Conservation (phyloP, 2,113 vertebrate genomes). For the Anguilla rostrata region DNA sequence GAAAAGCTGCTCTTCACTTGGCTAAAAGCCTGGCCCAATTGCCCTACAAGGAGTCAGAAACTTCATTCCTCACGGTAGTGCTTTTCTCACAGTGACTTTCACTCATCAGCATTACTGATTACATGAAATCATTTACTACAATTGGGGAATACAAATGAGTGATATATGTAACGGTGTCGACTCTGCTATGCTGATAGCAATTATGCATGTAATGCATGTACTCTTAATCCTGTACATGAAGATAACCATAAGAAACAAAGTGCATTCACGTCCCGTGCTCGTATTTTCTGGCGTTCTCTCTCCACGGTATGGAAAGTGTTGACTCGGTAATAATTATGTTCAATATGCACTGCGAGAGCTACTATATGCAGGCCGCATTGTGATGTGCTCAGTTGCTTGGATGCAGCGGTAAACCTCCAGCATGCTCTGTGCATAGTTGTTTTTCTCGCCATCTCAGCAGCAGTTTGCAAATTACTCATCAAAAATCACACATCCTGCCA, state of each 20-base stretch:
- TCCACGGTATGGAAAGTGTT: neutral
- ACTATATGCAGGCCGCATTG: neutral
- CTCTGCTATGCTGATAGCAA: neutral
- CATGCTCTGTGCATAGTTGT: neutral
- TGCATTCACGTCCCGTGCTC: neutral
- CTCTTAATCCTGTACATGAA: neutral
- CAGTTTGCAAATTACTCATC: neutral
- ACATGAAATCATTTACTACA: neutral
- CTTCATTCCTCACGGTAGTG: neutral
- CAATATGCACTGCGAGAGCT: neutral
- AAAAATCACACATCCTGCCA: neutral
- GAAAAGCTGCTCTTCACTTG: neutral
- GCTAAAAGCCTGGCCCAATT: neutral
- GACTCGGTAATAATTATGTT: neutral
- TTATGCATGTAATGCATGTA: neutral
- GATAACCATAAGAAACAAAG: neutral
- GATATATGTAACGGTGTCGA: neutral
- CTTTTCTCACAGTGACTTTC: neutral
- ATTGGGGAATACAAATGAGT: neutral
- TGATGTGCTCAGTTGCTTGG: neutral
- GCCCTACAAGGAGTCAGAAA: slow-evolving; percentile 14
- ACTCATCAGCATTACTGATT: neutral
- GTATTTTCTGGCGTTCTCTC: neutral
- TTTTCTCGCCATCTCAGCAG: slow-evolving; percentile 2
- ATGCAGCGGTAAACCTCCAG: neutral